These are phyloP conservation scores for Perognathus longimembris DNA, from an alignment of 2,113 vertebrate species.

Conservation along the genomic window DNA sequence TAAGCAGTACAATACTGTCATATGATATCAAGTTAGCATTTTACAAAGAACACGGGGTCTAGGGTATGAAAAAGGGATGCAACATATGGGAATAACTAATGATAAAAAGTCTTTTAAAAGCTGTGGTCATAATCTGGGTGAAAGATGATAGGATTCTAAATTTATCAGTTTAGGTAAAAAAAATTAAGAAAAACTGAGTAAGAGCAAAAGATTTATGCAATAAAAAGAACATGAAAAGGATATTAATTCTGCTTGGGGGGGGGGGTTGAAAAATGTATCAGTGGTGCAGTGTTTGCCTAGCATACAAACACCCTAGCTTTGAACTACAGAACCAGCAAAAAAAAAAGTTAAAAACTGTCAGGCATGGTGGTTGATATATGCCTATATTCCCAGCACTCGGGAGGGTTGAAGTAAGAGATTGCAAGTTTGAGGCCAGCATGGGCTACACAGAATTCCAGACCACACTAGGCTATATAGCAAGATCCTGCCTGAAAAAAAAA, in stretches of 20 bases:
- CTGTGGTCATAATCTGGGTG: neutral
- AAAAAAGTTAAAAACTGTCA: neutral
- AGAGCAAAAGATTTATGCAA: neutral
- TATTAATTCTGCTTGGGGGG: neutral
- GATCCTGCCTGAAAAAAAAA: neutral
- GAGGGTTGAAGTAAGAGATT: neutral
- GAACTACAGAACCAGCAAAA: neutral
- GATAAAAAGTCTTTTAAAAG: conserved; percentile 10
- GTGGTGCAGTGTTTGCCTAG: neutral
- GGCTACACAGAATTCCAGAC: neutral
- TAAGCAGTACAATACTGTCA: neutral
- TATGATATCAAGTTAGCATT: conserved; percentile 28
- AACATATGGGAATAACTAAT: neutral
- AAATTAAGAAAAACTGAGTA: neutral
- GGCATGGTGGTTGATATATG: neutral
- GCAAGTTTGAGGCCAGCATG: neutral
- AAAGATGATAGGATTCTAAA: conserved; percentile 10
- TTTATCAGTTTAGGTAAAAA: neutral
- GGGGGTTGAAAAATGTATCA: neutral
- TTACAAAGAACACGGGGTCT: neutral
- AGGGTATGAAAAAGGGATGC: neutral
- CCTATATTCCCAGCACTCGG: neutral
- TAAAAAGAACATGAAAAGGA: conserved; percentile 32
- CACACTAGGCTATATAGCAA: too few relatives aligned
- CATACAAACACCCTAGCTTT: neutral